A percentile compares a stretch with the other conserved stretches of the same genome.
These are phyloP conservation scores for Drosophila meridiana DNA, from an alignment of 2,888 invertebrate genomes.

Conservation along the genomic window DNA sequence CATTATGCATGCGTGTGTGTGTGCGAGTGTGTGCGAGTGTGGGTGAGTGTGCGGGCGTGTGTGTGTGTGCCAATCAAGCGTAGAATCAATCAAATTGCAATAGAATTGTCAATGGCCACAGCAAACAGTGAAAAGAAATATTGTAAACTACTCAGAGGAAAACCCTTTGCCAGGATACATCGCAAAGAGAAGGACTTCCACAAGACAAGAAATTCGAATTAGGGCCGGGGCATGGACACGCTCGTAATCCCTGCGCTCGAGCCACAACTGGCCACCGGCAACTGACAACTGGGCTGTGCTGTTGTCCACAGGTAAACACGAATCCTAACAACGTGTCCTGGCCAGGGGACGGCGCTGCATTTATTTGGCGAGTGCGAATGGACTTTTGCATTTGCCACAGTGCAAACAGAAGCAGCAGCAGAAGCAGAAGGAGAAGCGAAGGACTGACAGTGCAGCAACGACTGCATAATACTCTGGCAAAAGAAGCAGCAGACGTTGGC, in stretches of 20 bases:
- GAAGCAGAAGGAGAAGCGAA: slow-evolving; percentile 1
- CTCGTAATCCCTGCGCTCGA: neutral
- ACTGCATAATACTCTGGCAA: neutral
- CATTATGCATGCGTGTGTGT: slow-evolving; percentile 54
- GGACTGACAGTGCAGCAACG: neutral
- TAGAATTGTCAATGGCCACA: slow-evolving; percentile 50
- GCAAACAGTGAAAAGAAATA: slow-evolving; percentile 26
- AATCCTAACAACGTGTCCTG: slow-evolving; percentile 19
- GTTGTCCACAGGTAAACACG: slow-evolving; percentile 39
- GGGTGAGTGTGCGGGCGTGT: slow-evolving; percentile 1
- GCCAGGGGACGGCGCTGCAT: slow-evolving; percentile 24
- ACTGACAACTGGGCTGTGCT: neutral
- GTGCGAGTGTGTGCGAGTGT: neutral
- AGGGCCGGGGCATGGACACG: neutral
- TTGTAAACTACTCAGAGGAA: slow-evolving; percentile 6
- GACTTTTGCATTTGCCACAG: slow-evolving; percentile 71
- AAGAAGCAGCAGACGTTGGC: neutral
- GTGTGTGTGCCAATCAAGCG: slow-evolving; percentile 57
- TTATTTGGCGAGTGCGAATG: slow-evolving; percentile 52
- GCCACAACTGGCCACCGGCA: neutral
- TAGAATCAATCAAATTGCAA: slow-evolving; percentile 73
- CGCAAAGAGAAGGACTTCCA: neutral
- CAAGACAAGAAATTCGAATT: slow-evolving; percentile 7
- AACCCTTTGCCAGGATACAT: neutral
- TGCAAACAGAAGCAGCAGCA: slow-evolving; percentile 34